Conservation (phyloP, 2,113 vertebrate species). For the Tupaia tana region DNA sequence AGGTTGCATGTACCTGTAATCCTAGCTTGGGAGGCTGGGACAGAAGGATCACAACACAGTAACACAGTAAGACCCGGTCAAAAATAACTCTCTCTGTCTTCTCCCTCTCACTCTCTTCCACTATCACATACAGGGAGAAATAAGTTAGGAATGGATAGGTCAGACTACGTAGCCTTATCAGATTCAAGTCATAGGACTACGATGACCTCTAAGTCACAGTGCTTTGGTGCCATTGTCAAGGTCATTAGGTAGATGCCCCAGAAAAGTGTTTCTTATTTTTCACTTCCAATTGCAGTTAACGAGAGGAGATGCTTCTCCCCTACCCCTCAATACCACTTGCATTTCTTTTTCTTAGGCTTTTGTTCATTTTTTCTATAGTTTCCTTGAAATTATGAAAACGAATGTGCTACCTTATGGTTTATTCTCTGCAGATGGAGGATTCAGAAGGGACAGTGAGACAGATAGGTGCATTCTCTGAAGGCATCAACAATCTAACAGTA, state of each 20-base stretch:
- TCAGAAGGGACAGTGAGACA: slow-evolving; percentile 98
- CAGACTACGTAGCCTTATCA: not conserved
- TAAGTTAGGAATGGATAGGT: not conserved
- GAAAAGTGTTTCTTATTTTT: not conserved
- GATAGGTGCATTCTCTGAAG: slow-evolving; percentile 98
- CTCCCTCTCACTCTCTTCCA: too few relatives aligned
- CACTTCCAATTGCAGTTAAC: not conserved
- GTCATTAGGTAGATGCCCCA: not conserved
- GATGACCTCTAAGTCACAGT: not conserved
- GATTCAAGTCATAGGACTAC: not conserved
- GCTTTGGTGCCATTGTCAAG: not conserved
- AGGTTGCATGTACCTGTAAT: too few relatives aligned
- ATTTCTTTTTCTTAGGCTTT: not conserved
- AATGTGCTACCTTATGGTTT: not conserved
- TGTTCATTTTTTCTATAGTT: not conserved
- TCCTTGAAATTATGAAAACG: not conserved
- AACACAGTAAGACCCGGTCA: too few relatives aligned
- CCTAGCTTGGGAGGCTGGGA: too few relatives aligned
- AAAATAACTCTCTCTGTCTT: too few relatives aligned
- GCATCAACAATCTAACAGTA: slow-evolving; percentile 99
- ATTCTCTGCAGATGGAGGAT: slow-evolving; percentile 94
- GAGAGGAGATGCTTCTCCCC: not conserved
- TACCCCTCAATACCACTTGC: not conserved
- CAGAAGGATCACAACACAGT: too few relatives aligned
- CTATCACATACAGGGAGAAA: too few relatives aligned